Evolutionary conservation across 2,888 invertebrate species (phyloP).

Genomic region (Oeneis ivallda): DNA sequence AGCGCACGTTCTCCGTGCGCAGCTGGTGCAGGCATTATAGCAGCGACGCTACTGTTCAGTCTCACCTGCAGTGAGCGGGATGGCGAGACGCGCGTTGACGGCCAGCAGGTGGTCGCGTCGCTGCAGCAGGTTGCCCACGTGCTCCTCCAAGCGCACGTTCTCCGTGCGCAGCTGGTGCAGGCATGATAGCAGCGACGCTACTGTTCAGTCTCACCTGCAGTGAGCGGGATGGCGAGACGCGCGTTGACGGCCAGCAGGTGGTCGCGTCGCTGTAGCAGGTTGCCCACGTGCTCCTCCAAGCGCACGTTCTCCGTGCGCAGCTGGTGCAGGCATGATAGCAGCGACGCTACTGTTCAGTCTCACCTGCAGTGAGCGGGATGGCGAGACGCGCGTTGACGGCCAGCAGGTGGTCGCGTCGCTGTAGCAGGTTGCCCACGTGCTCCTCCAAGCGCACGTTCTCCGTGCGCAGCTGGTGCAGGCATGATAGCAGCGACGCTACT

Average conservation of each 20-base stretch:
- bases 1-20: too few species aligned
- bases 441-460: slow-evolving; percentile 97
- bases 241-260: too few species aligned
- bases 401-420: slow-evolving; percentile 94
- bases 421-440: slow-evolving; percentile 90
- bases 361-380: slow-evolving; percentile 85
- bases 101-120: slow-evolving; percentile 96
- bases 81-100: slow-evolving; percentile 95
- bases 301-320: too few species aligned
- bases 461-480: slow-evolving; percentile 95
- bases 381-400: slow-evolving; percentile 97
- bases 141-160: slow-evolving; percentile 95
- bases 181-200: slow-evolving; percentile 95
- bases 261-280: too few species aligned
- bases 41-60: too few species aligned
- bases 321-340: too few species aligned
- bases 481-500: slow-evolving; percentile 95
- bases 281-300: too few species aligned
- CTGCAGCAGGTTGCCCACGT: slow-evolving; percentile 90
- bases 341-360: too few species aligned
- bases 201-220: too few species aligned
- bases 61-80: slow-evolving; percentile 83
- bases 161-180: slow-evolving; percentile 96
- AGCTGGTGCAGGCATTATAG: too few species aligned
- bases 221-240: too few species aligned